phyloP scores from a whole-genome alignment of 2,888 invertebrate genomes.

The Colostygia pectinataria region DNA sequence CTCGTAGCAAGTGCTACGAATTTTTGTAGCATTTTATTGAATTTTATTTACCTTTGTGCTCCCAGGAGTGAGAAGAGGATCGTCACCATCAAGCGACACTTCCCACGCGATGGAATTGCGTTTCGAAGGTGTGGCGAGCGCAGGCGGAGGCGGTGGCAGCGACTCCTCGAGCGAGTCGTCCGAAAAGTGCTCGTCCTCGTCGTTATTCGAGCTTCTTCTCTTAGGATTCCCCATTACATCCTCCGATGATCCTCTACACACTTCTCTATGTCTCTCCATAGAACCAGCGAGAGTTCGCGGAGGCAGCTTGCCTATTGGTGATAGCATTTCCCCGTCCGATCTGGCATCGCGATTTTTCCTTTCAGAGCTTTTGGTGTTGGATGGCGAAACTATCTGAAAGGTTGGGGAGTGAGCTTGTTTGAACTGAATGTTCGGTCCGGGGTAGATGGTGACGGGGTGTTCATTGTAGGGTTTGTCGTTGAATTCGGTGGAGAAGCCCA shows the following conservation, averaged over 20 bases:
- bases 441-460: constrained; percentile 86
- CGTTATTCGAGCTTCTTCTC: constrained; percentile 61
- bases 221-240: constrained; percentile 65
- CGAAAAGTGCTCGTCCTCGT: constrained; percentile 86
- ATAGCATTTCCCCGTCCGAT: constrained; percentile 73
- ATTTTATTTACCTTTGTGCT: constrained; percentile 82
- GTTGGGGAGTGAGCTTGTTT: constrained; percentile 72
- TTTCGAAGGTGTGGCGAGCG: constrained; percentile 84
- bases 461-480: constrained; percentile 83
- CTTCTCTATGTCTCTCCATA: constrained; percentile 91
- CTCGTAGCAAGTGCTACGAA: neutral
- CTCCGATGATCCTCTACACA: constrained; percentile 85
- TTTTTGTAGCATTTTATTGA: too few relatives aligned
- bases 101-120: constrained; percentile 94
- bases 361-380: constrained; percentile 65
- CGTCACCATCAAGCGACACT: constrained; percentile 89
- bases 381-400: constrained; percentile 69
- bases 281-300: constrained; percentile 88
- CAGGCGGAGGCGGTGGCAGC: constrained; percentile 85
- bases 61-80: constrained; percentile 87
- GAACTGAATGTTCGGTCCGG: constrained; percentile 78
- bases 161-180: constrained; percentile 93
- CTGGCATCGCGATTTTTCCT: constrained; percentile 66
- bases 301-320: constrained; percentile 82
- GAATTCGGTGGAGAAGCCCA: constrained; percentile 78